Evolutionary conservation across 2,113 vertebrate species (phyloP).

Genomic region (Eurystomus gularis): DNA sequence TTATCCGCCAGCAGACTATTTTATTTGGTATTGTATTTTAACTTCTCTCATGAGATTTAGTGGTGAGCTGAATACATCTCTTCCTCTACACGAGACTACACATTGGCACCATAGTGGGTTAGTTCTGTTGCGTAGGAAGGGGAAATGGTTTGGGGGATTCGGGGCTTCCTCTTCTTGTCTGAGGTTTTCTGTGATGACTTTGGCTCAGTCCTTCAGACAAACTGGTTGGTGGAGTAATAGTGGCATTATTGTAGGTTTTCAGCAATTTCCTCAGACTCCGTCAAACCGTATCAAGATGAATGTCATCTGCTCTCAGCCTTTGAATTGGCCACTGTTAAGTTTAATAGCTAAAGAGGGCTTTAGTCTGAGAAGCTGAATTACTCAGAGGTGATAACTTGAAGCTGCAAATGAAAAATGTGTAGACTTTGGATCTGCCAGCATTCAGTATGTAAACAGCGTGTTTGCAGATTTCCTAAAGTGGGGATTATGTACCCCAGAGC

Average conservation of each 20-base stretch:
- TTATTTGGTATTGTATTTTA: neutral
- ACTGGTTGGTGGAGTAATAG: neutral
- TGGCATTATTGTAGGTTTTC: neutral
- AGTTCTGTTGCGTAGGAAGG: neutral
- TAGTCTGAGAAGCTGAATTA: slow-evolving; percentile 1
- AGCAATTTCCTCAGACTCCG: neutral
- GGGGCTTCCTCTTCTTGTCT: slow-evolving; percentile 12
- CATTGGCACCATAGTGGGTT: neutral
- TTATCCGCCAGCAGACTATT: neutral
- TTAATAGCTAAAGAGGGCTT: neutral
- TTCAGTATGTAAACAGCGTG: neutral
- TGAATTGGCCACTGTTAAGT: neutral
- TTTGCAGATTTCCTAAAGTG: slow-evolving; percentile 31
- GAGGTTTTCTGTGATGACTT: slow-evolving; percentile 30
- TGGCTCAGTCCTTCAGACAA: slow-evolving; percentile 22
- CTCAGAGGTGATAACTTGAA: slow-evolving; percentile 12
- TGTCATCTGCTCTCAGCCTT: neutral
- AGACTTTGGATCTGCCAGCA: slow-evolving; percentile 8
- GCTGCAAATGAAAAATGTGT: neutral
- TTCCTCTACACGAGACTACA: neutral
- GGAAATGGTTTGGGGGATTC: neutral
- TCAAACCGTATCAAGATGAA: neutral
- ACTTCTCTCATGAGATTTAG: neutral
- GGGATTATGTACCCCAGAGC: neutral
- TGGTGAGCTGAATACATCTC: neutral